Base-by-base conservation (phyloP, 1,140 invertebrate genomes). In the Manduca sexta region DNA sequence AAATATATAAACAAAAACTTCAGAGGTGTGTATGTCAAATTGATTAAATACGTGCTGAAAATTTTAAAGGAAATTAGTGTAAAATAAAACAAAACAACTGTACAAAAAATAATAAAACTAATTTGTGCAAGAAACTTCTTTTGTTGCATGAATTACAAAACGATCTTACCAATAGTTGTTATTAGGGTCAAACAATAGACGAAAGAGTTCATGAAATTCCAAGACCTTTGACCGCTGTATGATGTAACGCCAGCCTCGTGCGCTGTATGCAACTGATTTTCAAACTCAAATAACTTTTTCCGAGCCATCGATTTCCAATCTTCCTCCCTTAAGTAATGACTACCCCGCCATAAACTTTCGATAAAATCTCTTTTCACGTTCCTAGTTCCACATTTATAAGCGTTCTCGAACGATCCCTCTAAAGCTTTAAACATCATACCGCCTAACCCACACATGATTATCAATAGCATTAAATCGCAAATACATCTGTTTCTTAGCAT, bases 181-280 rank as follows among this genome's bases (percentile, higher is more conserved):
- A 97, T 90, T 54, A 98, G 89, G 44, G 96, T 97, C 61, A 97
- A 87, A 73, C 94, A 95, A 86, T 96, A 99, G 49, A 97, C 92
- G 45, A 98, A 89, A 0, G 96, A 92, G 76, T 98, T 97, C 78
- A 96, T 89, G 84, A 97, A 98, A 61, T 92, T 96, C 96, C 97
- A 98, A 8, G 93, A 92, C 62, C 90, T 91, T 60, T 93, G 91
- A 3, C 94, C 95, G 37, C 93, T 95, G 68, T 94, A 95, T 0
- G 90, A 90, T 14, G 90, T 91, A 10, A 95, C 89, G 0, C 94
- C 94, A 5, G 93, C 91, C 62, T 96, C 93, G 57, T 94, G 93
- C 6, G 94, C 93, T 3, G 89, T 90, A 59, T 96, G 93, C 10
- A 97, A 82, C 74, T 97, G 93, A 45, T 95, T 91, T 74, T 97